Percentiles rank a stretch among this genome's conserved stretches.
These are phyloP conservation scores for Polyergus mexicanus DNA, from an alignment of 1,140 invertebrate genomes.

Conservation along the genomic window DNA sequence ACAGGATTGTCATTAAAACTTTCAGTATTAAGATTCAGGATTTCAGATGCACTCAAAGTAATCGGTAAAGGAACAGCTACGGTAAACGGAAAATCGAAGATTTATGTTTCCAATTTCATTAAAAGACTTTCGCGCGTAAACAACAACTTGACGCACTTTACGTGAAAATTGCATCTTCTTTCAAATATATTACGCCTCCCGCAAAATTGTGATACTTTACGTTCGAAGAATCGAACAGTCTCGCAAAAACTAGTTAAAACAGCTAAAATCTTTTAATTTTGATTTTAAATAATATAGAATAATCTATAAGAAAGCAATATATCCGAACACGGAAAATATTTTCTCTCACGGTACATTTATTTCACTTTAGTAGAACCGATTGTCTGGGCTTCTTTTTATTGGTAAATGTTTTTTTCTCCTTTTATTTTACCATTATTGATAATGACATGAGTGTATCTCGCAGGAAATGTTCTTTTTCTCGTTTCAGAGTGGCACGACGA, in stretches of 20 bases:
- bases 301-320: background rate
- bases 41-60: constrained; percentile 47
- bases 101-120: constrained; percentile 61
- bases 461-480: constrained; percentile 15
- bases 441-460: background rate
- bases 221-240: background rate
- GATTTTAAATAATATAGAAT: background rate
- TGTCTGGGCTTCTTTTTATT: background rate
- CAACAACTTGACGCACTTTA: constrained; percentile 23
- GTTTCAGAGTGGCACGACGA: constrained; percentile 91
- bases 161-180: background rate
- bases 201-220: background rate
- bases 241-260: background rate
- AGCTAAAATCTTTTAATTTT: background rate
- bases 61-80: constrained; percentile 10
- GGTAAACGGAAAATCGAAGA: constrained; percentile 40
- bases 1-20: constrained; percentile 58
- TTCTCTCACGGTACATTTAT: background rate
- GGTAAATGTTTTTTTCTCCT: background rate
- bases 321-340: background rate
- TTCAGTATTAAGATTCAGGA: constrained; percentile 30
- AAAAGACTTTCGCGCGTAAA: constrained; percentile 28
- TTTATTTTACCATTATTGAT: constrained; percentile 6
- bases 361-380: background rate
- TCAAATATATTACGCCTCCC: background rate